phyloP scores from a whole-genome alignment of 2,797 vertebrate species.

The Peromyscus melanophrys region DNA sequence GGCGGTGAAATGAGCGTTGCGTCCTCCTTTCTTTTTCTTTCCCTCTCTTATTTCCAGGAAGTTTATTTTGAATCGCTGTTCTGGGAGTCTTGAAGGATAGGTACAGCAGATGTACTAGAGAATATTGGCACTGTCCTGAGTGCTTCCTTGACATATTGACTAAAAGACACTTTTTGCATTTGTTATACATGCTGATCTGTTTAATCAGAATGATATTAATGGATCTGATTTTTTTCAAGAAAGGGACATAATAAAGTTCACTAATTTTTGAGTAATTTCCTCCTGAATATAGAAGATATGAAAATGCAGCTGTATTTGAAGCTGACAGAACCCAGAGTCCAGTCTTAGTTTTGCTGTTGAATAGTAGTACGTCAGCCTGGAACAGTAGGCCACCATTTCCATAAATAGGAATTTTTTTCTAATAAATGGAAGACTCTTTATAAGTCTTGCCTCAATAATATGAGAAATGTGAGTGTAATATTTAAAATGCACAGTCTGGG shows the following conservation, averaged over 20 bases:
- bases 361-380: background rate
- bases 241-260: background rate
- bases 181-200: background rate
- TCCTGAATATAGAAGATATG: background rate
- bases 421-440: constrained; percentile 21
- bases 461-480: background rate
- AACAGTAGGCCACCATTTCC: background rate
- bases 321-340: background rate
- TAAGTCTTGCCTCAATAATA: constrained; percentile 6
- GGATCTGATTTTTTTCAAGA: background rate
- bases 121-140: background rate
- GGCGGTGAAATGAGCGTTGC: background rate
- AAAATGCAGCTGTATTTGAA: constrained; percentile 35
- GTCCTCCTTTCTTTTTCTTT: background rate
- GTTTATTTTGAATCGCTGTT: constrained; percentile 40
- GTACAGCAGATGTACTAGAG: constrained; percentile 15
- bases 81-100: constrained; percentile 13
- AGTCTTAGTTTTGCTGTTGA: constrained; percentile 9
- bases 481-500: constrained; percentile 30
- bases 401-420: background rate
- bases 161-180: background rate
- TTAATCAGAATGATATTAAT: background rate
- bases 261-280: constrained; percentile 1
- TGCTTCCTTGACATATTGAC: constrained; percentile 20
- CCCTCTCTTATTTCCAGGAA: constrained; percentile 51